Evolutionary conservation across 2,113 vertebrate species (phyloP).

Genomic region (Psilopsiagon aymara): DNA sequence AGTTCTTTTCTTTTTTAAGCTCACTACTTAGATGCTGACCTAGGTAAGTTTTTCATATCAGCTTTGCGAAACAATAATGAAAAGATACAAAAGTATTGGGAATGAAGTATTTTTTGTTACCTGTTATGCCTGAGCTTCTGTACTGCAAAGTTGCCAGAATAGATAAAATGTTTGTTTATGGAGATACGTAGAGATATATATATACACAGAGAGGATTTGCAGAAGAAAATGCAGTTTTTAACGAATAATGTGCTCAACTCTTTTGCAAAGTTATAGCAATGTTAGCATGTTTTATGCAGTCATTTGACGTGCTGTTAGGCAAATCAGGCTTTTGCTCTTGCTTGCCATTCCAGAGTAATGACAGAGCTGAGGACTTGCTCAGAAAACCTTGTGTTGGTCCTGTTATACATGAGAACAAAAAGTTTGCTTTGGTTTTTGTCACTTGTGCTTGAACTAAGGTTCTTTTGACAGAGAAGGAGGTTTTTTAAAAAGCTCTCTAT

Average conservation of each 20-base stretch:
- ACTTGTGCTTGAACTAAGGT: not conserved
- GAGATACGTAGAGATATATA: not conserved
- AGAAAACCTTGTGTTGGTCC: not conserved
- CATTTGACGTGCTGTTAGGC: not conserved
- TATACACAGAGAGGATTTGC: not conserved
- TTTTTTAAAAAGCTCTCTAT: not conserved
- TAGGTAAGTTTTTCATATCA: slow-evolving; percentile 73
- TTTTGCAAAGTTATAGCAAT: not conserved
- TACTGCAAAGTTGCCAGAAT: not conserved
- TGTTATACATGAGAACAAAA: not conserved
- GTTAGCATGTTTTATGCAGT: not conserved
- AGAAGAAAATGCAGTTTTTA: not conserved
- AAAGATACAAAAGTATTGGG: not conserved
- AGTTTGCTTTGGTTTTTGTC: not conserved
- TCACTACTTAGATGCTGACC: slow-evolving; percentile 82
- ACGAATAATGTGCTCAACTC: not conserved
- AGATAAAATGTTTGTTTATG: not conserved
- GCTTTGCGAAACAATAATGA: not conserved
- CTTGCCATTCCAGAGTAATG: not conserved
- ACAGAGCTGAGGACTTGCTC: not conserved
- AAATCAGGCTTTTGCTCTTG: not conserved
- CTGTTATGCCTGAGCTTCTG: not conserved
- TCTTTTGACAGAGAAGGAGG: not conserved
- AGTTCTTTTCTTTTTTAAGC: slow-evolving; percentile 72
- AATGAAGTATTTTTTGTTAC: not conserved